Base-by-base conservation (phyloP, 2,888 invertebrate genomes). In the Agriopis leucophaearia region DNA sequence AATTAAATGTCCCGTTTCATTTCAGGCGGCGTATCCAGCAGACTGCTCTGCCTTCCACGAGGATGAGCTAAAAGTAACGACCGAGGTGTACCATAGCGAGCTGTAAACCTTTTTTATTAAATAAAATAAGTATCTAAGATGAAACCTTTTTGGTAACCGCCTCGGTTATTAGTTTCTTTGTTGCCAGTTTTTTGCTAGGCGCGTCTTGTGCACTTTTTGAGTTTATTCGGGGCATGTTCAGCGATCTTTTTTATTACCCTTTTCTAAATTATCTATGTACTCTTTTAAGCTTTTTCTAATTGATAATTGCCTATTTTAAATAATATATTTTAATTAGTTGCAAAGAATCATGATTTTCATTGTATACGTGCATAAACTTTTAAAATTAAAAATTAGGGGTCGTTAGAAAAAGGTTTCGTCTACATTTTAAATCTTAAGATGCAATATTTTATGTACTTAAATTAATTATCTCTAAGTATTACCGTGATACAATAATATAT, bases 81-180 rank as follows among this genome's bases (percentile, higher is more conserved):
- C 97, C 55, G 97, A 97, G 91, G 96, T 96, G 70, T 95, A 96
- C 79, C 97, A 97, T 89, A 97, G 95, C 84, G 97, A 97, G 93
- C 94, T 97, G 88, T 97, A 96, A 92, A 71, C 64, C 15, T 61
- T 52, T 27, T 57, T 62, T 57, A 62, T 51, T 50, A 61, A 56
- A 66, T 56, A 44, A 45, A 15, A 27, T n/a, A 57, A 54, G 18
- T 48, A 44, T 52, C 42, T 4, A n/a, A 50, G 57, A 47, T 69
- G 55, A 70, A 70, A 60, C 60, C 56, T 64, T 65, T 65, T 70
- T 66, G 51, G 64, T 61, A 60, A 55, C 60, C 35, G 36, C 42
- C 42, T 10, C 40, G 54, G 55, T 52, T 38, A n/a, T 56, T 27
- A 44, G 40, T 52, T 58, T 63, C 8, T 55, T 38, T 42, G 38